Percentiles rank a stretch among this genome's conserved stretches.
These are phyloP conservation scores for Plemyria rubiginata DNA, from an alignment of 2,888 invertebrate genomes.

Conservation along the genomic window DNA sequence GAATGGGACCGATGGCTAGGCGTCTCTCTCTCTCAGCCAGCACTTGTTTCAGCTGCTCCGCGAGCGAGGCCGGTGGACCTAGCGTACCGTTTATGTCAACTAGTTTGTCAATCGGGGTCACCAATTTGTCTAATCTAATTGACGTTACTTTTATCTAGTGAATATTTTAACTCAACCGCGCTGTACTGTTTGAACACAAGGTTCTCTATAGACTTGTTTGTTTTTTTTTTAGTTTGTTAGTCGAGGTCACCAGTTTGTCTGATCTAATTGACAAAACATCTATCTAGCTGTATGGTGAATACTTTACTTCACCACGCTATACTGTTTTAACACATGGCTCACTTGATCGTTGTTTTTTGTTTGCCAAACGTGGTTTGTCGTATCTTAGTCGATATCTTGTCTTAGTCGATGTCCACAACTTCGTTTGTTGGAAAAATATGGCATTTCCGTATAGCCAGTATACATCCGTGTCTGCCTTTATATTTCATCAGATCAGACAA, in stretches of 20 bases:
- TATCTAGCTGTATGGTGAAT: too few relatives aligned
- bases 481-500: too few relatives aligned
- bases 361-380: not conserved
- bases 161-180: not conserved
- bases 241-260: not conserved
- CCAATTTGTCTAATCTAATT: not conserved
- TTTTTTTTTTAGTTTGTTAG: not conserved
- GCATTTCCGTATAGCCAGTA: too few relatives aligned
- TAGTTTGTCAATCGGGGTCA: not conserved
- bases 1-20: slow-evolving; percentile 72
- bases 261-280: too few relatives aligned
- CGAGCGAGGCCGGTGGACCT: slow-evolving; percentile 91
- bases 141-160: not conserved
- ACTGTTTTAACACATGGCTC: too few relatives aligned
- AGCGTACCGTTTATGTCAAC: slow-evolving; percentile 12
- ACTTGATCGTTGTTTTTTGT: not conserved
- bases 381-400: too few relatives aligned
- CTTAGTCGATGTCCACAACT: too few relatives aligned
- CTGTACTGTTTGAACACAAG: not conserved
- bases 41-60: slow-evolving; percentile 94
- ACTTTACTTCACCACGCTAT: too few relatives aligned
- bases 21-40: slow-evolving; percentile 93
- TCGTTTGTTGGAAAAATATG: too few relatives aligned
- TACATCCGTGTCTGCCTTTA: too few relatives aligned
- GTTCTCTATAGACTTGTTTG: not conserved